Evolutionary conservation across 2,113 vertebrate genomes (phyloP), one percentile per base, ranked within the genome.

Genomic region (Sorex araneus): DNA sequence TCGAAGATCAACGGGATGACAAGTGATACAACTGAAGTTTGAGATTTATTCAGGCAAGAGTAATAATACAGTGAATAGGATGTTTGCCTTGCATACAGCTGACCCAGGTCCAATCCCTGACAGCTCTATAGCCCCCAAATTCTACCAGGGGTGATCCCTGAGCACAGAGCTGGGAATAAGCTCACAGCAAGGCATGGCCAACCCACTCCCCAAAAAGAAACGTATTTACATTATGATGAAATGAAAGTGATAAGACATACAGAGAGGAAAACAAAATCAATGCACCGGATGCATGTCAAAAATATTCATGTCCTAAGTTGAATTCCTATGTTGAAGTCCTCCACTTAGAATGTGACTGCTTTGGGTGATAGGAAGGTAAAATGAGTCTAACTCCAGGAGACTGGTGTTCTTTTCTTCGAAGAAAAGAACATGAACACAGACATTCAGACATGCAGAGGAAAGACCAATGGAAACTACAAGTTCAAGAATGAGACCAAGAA

Each of bases 211-310:
- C 40, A 40, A 40, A 40, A 40, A 40, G 40, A 40, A 4, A 40
- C 40, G n/a, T 82, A 28, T 90, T 85, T 84, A 80, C 16, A 75
- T 21, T 73, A 54, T 73, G 87, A 88, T 70, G 30, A 94, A 94
- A 86, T 64, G 8, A 94, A 93, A 92, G 74, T 66, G 13, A 75
- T 82, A 80, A 78, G 23, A 6, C 45, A 89, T 27, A 70, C 18
- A 70, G 30, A 36, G 2, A 87, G 67, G 82, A 89, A 79, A 92
- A 87, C n/a, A 76, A 85, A 89, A 77, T 84, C 27, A 80, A 67
- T 18, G 84, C 47, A 87, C 28, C 82, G 64, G 30, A 81, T 67
- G 73, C 80, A 88, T 40, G 15, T 80, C 18, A 91, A 82, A 90
- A 84, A 80, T 67, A 87, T 64, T 82, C 85, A 82, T 79, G 50